A percentile compares a stretch with the other conserved stretches of the same genome.
These are phyloP conservation scores for Dryobotodes eremita DNA, from an alignment of 2,888 invertebrate genomes.

Conservation along the genomic window DNA sequence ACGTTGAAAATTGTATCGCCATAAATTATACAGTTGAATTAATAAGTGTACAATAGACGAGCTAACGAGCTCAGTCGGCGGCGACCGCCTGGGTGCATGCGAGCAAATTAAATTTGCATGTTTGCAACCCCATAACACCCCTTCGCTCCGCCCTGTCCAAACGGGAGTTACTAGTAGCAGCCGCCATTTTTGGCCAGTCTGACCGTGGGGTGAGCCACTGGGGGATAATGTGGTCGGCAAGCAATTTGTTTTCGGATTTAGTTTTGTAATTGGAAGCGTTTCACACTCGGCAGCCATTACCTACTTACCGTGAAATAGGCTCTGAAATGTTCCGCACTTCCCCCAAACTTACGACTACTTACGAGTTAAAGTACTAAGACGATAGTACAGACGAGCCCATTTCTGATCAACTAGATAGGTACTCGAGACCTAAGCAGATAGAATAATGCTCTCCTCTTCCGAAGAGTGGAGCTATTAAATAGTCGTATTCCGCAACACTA, in stretches of 20 bases:
- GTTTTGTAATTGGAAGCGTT: constrained; percentile 71
- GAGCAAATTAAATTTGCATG: constrained; percentile 89
- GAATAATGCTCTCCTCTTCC: constrained; percentile 47
- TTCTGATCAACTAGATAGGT: constrained; percentile 35
- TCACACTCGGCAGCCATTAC: constrained; percentile 43
- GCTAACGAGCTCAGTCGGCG: constrained; percentile 84
- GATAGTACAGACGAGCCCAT: constrained; percentile 19
- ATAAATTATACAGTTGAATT: constrained; percentile 89
- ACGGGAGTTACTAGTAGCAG: constrained; percentile 73
- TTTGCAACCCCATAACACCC: constrained; percentile 83
- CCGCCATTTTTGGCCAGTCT: constrained; percentile 80
- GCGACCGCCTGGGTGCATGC: constrained; percentile 82
- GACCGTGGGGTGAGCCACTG: constrained; percentile 69
- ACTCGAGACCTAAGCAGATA: constrained; percentile 32
- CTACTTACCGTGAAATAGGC: constrained; percentile 38
- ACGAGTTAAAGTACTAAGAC: constrained; percentile 31
- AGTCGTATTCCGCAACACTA: constrained; percentile 76
- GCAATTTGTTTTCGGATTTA: constrained; percentile 76
- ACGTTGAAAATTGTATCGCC: constrained; percentile 75
- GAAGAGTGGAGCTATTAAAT: constrained; percentile 63
- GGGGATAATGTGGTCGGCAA: constrained; percentile 73
- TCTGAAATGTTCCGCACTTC: constrained; percentile 22
- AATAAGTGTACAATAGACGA: constrained; percentile 86
- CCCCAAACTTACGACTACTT: constrained; percentile 27
- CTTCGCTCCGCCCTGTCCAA: constrained; percentile 74